Base-by-base conservation (phyloP, 2,113 vertebrate genomes). In the Globicephala melas region DNA sequence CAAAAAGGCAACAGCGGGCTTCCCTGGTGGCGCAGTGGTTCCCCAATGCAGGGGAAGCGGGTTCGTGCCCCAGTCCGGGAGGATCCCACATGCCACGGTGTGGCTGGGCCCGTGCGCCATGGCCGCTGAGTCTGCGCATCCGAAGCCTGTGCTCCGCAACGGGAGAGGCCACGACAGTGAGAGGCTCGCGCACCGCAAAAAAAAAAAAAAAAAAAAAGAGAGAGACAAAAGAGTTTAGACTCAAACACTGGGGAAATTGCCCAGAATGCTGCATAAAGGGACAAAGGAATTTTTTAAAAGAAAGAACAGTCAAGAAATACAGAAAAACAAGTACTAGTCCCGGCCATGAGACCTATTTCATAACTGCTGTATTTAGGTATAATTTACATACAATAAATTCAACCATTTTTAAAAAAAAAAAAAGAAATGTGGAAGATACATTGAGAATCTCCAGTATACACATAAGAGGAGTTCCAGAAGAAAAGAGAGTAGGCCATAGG, bases 261-360 rank as follows among this genome's bases (percentile, higher is more conserved):
- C 23, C 55, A 89, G 70, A 71, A 95, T 89, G 63, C n/a, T 65
- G 4, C 5, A 58, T 15, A 53, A 80, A 70, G 6, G 28, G 5
- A 63, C 6, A 81, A 87, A 65, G 31, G 11, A 10, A 77, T 77
- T 80, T 89, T 77, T 73, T 10, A 62, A 55, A 90, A 95, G 36
- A 87, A 90, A 95, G 3, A 91, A 70, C 5, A 63, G 8, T 74
- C 65, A 89, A 85, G 26, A 94, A 89, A 76, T 20, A 68, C 21
- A 28, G 31, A 88, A 53, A 9, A 18, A 77, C 31, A 77, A 77
- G 31, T 33, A 77, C 9, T 3, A 77, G 74, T 26, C 4, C 50
- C 28, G 6, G 21, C 41, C 33, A 20, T 2, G 4, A 2, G n/a
- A 11, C 0, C 0, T 31, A 4, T 21, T 62, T 85, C 38, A 25